Evolutionary conservation across 1,140 invertebrate genomes (phyloP).

Genomic region (Plodia interpunctella): DNA sequence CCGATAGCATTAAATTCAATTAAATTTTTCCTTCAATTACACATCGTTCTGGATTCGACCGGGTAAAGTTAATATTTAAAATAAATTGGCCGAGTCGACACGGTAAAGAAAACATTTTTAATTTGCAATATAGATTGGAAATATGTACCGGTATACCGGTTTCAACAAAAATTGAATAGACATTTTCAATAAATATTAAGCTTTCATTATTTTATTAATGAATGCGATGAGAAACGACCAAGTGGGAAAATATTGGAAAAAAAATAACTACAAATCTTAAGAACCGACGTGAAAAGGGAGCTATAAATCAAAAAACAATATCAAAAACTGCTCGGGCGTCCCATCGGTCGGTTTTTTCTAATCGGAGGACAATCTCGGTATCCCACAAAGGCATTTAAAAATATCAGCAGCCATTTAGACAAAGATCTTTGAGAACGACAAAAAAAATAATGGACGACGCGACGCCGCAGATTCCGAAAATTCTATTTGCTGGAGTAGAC

Average conservation of each 20-base stretch:
- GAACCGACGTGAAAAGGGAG: conserved; percentile 6
- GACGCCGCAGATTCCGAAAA: not conserved
- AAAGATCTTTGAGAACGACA: conserved; percentile 5
- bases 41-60: too few relatives aligned
- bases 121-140: too few relatives aligned
- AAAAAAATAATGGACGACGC: not conserved
- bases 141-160: not conserved
- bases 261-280: conserved; percentile 6
- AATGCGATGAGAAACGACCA: conserved; percentile 2
- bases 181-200: not conserved
- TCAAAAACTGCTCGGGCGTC: conserved; percentile 9
- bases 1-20: too few relatives aligned
- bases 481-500: not conserved
- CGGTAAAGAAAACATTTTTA: too few relatives aligned
- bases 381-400: conserved; percentile 13
- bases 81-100: too few relatives aligned
- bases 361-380: conserved; percentile 8
- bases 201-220: conserved; percentile 3
- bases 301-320: conserved; percentile 22
- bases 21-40: too few relatives aligned
- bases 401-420: conserved; percentile 11
- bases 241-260: conserved; percentile 7
- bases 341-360: conserved; percentile 7
- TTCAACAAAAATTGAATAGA: not conserved
- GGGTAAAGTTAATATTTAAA: too few relatives aligned